Base-by-base conservation (phyloP, 2,888 invertebrate species). In the Asteroscopus sphinx region DNA sequence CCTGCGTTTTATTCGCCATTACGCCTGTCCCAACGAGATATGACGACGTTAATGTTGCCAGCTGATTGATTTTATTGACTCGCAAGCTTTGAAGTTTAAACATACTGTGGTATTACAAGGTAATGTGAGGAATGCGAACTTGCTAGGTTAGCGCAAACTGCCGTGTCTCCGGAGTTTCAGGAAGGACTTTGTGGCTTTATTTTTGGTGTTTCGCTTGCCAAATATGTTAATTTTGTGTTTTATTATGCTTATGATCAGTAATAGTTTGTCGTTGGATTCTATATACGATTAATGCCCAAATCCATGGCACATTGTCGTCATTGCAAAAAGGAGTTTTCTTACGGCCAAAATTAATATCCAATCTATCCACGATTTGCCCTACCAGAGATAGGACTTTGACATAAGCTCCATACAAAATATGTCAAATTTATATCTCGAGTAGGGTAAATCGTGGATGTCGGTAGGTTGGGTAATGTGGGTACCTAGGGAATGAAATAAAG, bases 41-140 rank as follows among this genome's bases (percentile, higher is more conserved):
- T 67, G 63, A 67, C 30, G 73, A 63, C 73, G 35, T 28, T 73
- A 63, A 70, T 73, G 66, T 67, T 57, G 37, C 37, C 28, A 57
- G 47, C 37, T 62, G 70, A 73, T 70, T 67, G 66, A 72, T 73
- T 69, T 73, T 69, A 72, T 69, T 66, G 54, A 59, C 21, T 45
- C 40, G 26, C 37, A 15, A 21, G 52, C 69, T 72, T 69, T 65
- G 61, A 66, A 61, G 56, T 56, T 51, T 42, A 47, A 46, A 53
- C 46, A 25, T 46, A 47, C 44, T 60, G 47, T 3, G n/a, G 42
- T 39, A 32, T 12, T n/a, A 15, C 12, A 60, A 52, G 52, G 30
- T 57, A 40, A 35, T 28, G 26, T 44, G 17, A 28, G 64, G 60
- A 44, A 48, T 59, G 53, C 21, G 13, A 44, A 33, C 35, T 53